Conservation (phyloP, 2,113 vertebrate genomes). For the Cinclus mexicanus region DNA sequence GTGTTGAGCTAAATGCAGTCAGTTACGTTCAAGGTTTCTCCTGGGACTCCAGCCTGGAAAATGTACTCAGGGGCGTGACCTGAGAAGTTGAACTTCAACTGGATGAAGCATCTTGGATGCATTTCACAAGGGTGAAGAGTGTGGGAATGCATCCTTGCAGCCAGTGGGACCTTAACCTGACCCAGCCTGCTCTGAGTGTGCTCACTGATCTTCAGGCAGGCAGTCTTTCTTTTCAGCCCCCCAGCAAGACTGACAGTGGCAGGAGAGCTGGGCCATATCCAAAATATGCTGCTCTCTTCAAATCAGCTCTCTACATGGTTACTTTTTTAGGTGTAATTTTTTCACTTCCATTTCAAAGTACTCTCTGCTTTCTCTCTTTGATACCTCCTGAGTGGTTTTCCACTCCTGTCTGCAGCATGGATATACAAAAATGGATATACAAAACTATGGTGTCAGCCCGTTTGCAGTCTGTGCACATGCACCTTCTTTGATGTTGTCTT, state of each 20-base stretch:
- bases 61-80: background rate
- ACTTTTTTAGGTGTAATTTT: background rate
- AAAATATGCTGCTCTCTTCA: background rate
- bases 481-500: conserved; percentile 17
- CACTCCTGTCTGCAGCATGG: background rate
- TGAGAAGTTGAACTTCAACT: background rate
- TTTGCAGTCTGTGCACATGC: background rate
- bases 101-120: background rate
- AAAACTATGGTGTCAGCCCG: background rate
- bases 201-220: background rate
- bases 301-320: background rate
- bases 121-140: background rate
- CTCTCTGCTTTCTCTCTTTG: background rate
- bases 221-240: background rate
- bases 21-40: background rate
- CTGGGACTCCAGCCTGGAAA: background rate
- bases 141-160: background rate
- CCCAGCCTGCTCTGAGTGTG: background rate
- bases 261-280: background rate
- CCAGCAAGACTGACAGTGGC: background rate
- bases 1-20: background rate
- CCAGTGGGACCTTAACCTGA: background rate
- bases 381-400: background rate
- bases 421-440: background rate
- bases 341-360: background rate